Base-by-base conservation (phyloP, 2,888 invertebrate genomes). In the Campoplex nolae region DNA sequence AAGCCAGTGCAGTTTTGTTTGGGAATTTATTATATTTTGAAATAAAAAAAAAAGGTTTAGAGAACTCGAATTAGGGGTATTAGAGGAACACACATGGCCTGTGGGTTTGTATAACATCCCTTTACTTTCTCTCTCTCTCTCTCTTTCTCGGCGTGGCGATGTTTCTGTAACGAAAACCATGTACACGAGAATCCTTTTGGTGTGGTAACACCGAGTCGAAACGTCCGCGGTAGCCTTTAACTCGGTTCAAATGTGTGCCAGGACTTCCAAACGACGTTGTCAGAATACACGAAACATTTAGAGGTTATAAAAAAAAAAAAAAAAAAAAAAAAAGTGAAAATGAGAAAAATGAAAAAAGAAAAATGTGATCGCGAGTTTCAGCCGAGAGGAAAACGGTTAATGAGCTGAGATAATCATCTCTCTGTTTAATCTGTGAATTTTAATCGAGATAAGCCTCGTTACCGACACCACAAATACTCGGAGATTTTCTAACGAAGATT, bases 211-310 rank as follows among this genome's bases (percentile, higher is more conserved):
- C 23, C 4, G 7, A 45, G 71, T 62, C 76, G 73, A 85, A 80
- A 23, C 65, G 76, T 85, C 85, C 77, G 81, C 81, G 23, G 23
- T 23, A 77, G 77, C 76, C 81, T 85, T 85, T 81, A 80, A 48
- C 51, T 4, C 6, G 18, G 38, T 35, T 67, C 67, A 71, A 70
- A 68, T 74, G 62, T 48, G 58, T 48, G 58, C 68, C 56, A 32
- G 28, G 58, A 48, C n/a, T 71, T 13, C 8, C 54, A 51, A 38
- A 62, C 70, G 58, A 79, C 32, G 11, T 18, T 79, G 56, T 42
- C 32, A 71, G 54, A 84, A 71, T 56, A 6, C 62, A 38, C 35
- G 62, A n/a, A 58, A 32, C 7, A 42, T 62, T 77, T 38, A 6
- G 38, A 4, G 38, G 38, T 4, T 76, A 54, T 48, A 23, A 16